Evolutionary conservation across 2,113 vertebrate species (phyloP), one percentile per base, ranked within the genome.

Genomic region (Chaenogobius annularis): DNA sequence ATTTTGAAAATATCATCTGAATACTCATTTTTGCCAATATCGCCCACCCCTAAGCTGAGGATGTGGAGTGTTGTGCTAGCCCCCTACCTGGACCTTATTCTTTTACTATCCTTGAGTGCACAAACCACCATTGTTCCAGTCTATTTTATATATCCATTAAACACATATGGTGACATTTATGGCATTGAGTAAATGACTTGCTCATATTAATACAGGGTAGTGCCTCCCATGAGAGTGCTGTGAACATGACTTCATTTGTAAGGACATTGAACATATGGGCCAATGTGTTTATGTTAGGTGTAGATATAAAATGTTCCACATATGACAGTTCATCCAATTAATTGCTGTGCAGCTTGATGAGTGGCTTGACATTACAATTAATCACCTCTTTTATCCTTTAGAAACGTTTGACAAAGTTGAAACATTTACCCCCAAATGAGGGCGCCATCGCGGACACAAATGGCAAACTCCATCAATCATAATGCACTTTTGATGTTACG

Each of bases 401-500:
- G 46, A 70, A 50, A 83, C 10, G 54, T 74, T 64, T 6, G 50
- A 66, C 64, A 77, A 77, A 54, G 72, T 69, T 80, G 63, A 84
- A 50, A 75, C 70, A 2, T 19, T 54, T 46, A 72, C 74, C 74
- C 70, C 71, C 48, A 83, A 54, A n/a, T 10, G 7, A 50, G 15
- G 85, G 37, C 65, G 79, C 73, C 77, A 82, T 88, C 83, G 80
- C 86, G 61, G 70, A 77, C 83, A 3, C 69, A 73, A 77, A 85
- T 87, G 85, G 66, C 66, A 91, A 86, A 81, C 87, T 84, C 83
- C 80, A 88, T 92, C 87, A 83, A 86, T 92, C 89, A 87, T 64
- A 71, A 76, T 63, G 69, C 85, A 82, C 81, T 74, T 63, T 72
- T 71, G 66, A 83, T n/a, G 56, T 89, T 82, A 82, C 73, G 55